A percentile compares a stretch with the other conserved stretches of the same genome.
These are phyloP conservation scores for Strix occidentalis DNA, from an alignment of 2,797 vertebrate genomes.

Conservation along the genomic window DNA sequence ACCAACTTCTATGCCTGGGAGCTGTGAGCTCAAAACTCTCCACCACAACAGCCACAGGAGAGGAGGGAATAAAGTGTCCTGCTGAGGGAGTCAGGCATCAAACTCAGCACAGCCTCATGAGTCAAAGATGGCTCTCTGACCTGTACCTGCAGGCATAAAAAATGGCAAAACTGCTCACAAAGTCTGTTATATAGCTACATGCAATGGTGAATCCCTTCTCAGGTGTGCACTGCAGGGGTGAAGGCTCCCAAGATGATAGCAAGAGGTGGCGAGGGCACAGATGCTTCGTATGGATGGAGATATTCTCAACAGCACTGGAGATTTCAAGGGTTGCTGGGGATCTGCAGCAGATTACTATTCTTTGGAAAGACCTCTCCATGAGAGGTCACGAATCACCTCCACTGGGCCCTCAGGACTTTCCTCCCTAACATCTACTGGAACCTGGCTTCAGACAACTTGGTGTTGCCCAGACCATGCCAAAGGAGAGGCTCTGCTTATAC, in stretches of 20 bases:
- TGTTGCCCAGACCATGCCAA: not conserved
- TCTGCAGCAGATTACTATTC: not conserved
- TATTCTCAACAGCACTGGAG: not conserved
- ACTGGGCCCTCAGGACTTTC: not conserved
- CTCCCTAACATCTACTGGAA: not conserved
- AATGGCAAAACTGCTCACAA: not conserved
- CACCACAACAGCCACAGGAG: not conserved
- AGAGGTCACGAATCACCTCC: not conserved
- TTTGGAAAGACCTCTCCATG: not conserved
- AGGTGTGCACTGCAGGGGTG: not conserved
- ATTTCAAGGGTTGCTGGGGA: not conserved
- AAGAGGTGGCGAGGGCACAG: not conserved
- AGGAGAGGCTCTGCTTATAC: not conserved
- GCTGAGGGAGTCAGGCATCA: not conserved
- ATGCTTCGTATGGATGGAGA: not conserved
- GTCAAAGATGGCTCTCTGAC: not conserved
- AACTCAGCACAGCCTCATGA: not conserved
- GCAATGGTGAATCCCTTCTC: not conserved
- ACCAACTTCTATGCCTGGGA: not conserved
- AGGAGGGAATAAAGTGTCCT: not conserved
- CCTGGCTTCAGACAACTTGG: not conserved
- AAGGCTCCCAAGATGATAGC: not conserved
- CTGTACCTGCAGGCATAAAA: not conserved
- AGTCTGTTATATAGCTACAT: not conserved
- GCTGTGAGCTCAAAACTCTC: not conserved